Conservation (phyloP, 2,888 invertebrate genomes). For the Oligia strigilis region DNA sequence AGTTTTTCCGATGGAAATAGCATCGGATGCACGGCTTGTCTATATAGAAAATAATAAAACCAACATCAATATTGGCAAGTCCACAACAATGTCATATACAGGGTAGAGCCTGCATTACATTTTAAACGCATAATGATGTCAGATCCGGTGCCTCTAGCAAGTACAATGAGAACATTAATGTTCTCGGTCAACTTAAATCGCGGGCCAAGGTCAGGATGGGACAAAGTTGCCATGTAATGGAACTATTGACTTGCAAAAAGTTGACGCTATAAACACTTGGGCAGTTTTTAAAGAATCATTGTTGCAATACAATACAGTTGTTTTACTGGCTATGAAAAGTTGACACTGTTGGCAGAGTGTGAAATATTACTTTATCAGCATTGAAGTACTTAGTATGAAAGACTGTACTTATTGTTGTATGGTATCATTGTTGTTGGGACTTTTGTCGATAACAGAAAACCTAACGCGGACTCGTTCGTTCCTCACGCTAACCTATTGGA, state of each 20-base stretch:
- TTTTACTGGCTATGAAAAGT: slow-evolving; percentile 4
- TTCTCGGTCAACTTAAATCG: slow-evolving; percentile 16
- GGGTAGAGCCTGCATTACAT: slow-evolving; percentile 19
- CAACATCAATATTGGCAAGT: not conserved
- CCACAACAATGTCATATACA: slow-evolving; percentile 13
- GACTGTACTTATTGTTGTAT: not conserved
- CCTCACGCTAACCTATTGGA: no score
- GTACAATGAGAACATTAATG: slow-evolving; percentile 51
- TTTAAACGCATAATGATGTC: slow-evolving; percentile 37
- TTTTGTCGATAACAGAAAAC: not conserved
- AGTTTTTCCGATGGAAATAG: not conserved
- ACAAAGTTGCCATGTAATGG: slow-evolving; percentile 30
- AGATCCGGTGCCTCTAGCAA: slow-evolving; percentile 47
- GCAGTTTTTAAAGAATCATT: not conserved
- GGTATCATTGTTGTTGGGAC: not conserved
- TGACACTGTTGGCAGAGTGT: not conserved
- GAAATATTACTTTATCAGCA: slow-evolving; percentile 1
- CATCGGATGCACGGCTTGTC: not conserved
- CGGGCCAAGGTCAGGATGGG: slow-evolving; percentile 28
- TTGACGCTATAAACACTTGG: not conserved
- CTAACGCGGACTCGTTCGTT: not conserved
- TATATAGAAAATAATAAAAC: not conserved
- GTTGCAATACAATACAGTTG: not conserved
- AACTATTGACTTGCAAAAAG: not conserved
- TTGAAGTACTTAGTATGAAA: not conserved